Evolutionary conservation across 2,113 vertebrate genomes (phyloP), one percentile per base, ranked within the genome.

Genomic region (Elachura formosa): DNA sequence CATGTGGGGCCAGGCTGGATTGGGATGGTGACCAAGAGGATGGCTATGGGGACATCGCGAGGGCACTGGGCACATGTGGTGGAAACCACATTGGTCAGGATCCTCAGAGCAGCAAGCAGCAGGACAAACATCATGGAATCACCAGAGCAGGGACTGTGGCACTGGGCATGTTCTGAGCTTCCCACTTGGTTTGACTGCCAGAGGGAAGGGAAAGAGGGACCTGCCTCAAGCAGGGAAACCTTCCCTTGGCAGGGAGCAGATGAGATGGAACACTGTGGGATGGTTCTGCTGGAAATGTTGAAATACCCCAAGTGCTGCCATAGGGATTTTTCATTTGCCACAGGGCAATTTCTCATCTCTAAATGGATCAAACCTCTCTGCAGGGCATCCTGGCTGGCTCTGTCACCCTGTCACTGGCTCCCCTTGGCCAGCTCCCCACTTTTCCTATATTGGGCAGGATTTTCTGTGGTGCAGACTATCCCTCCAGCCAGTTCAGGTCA

Each of bases 161-260:
- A 0, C 34, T 4, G 1, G 17, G 54, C 51, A 56, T 0, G 0
- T 63, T 45, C 41, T 3, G 2, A 75, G 19, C 78, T 45, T 41
- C 11, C 1, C 43, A 23, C 10, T 17, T 14, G 43, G 23, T n/a
- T 49, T 71, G 34, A 7, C 16, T 75, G 23, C 14, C 1, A 2
- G 15, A 48, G 46, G 11, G 20, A 46, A 74, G 66, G 68, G 54
- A 61, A 58, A 51, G 51, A 26, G 23, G 29, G 9, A 55, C 29
- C 43, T 40, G 38, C 38, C 64, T 34, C 2, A 2, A 38, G n/a
- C 21, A 45, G 29, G 59, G 51, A 48, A 69, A 15, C 14, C 48
- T 49, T 11, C 14, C 23, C 43, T 36, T 63, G 8, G 23, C 28
- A 79, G 67, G 43, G 66, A 56, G 21, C 5, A 3, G 51, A n/a